These are phyloP conservation scores for Hemicordylus capensis DNA, from an alignment of 2,113 vertebrate species.

Conservation along the genomic window DNA sequence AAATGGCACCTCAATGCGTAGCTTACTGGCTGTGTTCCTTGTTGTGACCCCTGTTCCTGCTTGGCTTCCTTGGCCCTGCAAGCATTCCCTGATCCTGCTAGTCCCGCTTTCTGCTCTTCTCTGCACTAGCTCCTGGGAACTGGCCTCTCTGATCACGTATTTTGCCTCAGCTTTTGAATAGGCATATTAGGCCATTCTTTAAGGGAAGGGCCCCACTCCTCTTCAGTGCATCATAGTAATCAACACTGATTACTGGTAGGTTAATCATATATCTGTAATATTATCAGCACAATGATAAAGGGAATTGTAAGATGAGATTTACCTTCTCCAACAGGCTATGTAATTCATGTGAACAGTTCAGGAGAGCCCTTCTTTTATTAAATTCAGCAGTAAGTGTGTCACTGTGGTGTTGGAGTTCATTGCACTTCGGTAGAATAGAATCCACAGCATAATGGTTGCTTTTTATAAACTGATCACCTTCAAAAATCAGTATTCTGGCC, in stretches of 20 bases:
- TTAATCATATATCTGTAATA: neutral
- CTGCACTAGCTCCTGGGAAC: neutral
- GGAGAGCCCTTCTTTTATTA: slow-evolving; percentile 75
- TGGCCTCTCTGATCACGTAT: neutral
- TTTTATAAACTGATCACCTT: slow-evolving; percentile 85
- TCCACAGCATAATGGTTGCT: slow-evolving; percentile 93
- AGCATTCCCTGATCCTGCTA: neutral
- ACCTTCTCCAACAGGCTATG: slow-evolving; percentile 89
- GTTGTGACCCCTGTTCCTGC: neutral
- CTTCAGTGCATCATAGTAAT: neutral
- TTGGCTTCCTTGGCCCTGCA: neutral
- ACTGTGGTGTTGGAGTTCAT: slow-evolving; percentile 82
- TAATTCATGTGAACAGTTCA: slow-evolving; percentile 88
- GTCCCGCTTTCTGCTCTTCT: neutral
- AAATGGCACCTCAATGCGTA: neutral
- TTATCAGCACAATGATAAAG: neutral
- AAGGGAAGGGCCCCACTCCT: neutral
- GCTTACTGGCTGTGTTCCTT: neutral
- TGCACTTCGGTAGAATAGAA: slow-evolving; percentile 93
- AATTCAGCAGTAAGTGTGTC: slow-evolving; percentile 72
- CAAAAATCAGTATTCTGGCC: slow-evolving; percentile 79
- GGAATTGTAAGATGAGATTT: slow-evolving; percentile 35
- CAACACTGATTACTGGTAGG: neutral
- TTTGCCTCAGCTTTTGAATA: neutral
- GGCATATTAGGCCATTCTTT: neutral